Evolutionary conservation across 2,888 invertebrate genomes (phyloP).

Genomic region (Polylopha cassiicola): DNA sequence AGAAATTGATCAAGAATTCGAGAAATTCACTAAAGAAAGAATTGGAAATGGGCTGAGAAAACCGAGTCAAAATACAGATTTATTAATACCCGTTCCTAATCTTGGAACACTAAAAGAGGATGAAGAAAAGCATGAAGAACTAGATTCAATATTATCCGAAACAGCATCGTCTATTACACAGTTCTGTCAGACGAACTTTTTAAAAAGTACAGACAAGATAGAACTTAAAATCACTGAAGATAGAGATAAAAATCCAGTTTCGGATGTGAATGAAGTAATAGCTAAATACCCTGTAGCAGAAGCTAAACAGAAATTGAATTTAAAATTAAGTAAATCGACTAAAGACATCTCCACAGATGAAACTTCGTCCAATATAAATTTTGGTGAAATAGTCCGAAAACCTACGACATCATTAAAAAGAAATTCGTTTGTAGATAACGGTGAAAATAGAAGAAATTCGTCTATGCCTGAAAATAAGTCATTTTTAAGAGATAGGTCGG

Average conservation of each 20-base stretch:
- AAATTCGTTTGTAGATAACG: slow-evolving; percentile 26
- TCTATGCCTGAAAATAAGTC: slow-evolving; percentile 59
- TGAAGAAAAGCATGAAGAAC: slow-evolving; percentile 54
- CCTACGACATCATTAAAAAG: slow-evolving; percentile 28
- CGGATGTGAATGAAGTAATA: slow-evolving; percentile 23
- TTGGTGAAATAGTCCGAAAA: slow-evolving; percentile 47
- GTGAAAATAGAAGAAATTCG: slow-evolving; percentile 26
- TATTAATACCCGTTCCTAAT: slow-evolving; percentile 49
- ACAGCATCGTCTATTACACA: slow-evolving; percentile 48
- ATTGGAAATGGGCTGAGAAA: slow-evolving; percentile 43
- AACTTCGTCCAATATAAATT: slow-evolving; percentile 37
- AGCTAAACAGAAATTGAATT: slow-evolving; percentile 25
- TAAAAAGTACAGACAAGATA: slow-evolving; percentile 16
- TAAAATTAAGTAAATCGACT: slow-evolving; percentile 22
- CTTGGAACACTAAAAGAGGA: slow-evolving; percentile 62
- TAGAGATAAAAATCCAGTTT: slow-evolving; percentile 28
- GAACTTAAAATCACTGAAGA: slow-evolving; percentile 3
- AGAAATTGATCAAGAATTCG: slow-evolving; percentile 67
- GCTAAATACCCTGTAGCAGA: slow-evolving; percentile 17
- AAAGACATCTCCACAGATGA: slow-evolving; percentile 21
- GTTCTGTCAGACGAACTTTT: slow-evolving; percentile 34
- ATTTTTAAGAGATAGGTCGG: slow-evolving; percentile 76
- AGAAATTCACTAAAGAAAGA: slow-evolving; percentile 67
- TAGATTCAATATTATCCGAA: slow-evolving; percentile 44
- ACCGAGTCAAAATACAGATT: slow-evolving; percentile 46